phyloP scores from a whole-genome alignment of 2,888 invertebrate genomes.

The Tenthredo notha region DNA sequence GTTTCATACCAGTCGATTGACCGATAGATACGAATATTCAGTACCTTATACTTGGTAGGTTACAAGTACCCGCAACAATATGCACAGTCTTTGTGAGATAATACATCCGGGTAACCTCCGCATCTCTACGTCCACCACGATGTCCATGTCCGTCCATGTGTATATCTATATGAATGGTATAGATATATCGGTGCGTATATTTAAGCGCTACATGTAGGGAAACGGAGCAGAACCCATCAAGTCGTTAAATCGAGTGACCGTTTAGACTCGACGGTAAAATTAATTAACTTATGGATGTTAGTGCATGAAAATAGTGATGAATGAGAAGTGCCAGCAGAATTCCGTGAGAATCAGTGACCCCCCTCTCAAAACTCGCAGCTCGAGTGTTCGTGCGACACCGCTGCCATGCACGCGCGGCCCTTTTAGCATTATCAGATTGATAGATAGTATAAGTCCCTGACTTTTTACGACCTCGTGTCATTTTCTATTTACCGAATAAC shows the following conservation, averaged over 20 bases:
- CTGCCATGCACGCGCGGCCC: not conserved
- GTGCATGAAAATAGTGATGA: not conserved
- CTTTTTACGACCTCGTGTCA: not conserved
- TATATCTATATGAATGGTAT: not conserved
- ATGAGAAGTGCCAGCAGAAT: not conserved
- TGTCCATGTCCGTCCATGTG: not conserved
- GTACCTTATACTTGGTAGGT: too few relatives aligned
- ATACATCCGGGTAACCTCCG: too few relatives aligned
- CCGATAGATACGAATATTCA: too few relatives aligned
- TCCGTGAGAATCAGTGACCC: not conserved
- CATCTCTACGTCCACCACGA: not conserved
- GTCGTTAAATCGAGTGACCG: constrained; percentile 22
- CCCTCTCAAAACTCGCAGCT: not conserved
- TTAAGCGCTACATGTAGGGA: not conserved
- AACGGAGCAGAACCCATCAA: not conserved
- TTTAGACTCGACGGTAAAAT: constrained; percentile 7
- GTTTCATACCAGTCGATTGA: too few relatives aligned
- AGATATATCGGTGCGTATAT: not conserved
- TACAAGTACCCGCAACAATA: too few relatives aligned
- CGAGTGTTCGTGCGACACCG: not conserved
- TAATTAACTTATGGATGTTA: constrained; percentile 22
- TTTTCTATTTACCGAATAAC: not conserved
- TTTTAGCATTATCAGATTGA: not conserved
- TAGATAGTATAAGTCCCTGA: not conserved
- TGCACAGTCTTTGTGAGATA: too few relatives aligned